Conservation (phyloP, 2,888 invertebrate species). For the Leptura quadrifasciata region DNA sequence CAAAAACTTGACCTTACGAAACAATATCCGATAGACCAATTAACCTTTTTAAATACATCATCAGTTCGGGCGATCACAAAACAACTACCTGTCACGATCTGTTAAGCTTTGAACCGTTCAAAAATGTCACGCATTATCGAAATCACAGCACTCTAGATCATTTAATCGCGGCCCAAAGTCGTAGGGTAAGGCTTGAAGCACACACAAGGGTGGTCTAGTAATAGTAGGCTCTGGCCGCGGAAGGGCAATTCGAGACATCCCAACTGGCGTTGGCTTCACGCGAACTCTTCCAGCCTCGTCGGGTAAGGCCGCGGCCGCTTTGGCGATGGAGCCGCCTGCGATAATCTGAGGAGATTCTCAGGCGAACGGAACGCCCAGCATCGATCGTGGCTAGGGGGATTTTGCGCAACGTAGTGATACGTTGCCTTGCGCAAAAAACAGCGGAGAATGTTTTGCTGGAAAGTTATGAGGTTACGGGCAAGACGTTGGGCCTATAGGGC, state of each 20-base stretch:
- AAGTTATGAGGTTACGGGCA: constrained; percentile 45
- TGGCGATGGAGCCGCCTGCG: constrained; percentile 22
- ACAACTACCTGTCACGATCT: constrained; percentile 19
- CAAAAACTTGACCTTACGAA: constrained; percentile 5
- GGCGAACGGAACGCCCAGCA: constrained; percentile 53
- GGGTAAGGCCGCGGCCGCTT: not conserved
- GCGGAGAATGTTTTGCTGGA: constrained; percentile 36
- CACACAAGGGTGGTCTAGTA: constrained; percentile 31
- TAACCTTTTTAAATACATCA: constrained; percentile 1
- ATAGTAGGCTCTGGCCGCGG: constrained; percentile 22
- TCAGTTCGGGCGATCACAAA: not conserved
- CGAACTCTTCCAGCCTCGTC: constrained; percentile 1
- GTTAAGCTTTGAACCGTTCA: not conserved
- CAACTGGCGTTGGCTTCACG: not conserved
- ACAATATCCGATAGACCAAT: not conserved
- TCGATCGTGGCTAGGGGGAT: constrained; percentile 58
- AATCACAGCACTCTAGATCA: constrained; percentile 43
- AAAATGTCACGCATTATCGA: constrained; percentile 47
- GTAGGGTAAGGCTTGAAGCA: constrained; percentile 26
- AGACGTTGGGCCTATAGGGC: constrained; percentile 39
- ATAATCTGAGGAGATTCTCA: constrained; percentile 47
- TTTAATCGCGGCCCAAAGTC: constrained; percentile 36
- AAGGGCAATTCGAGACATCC: constrained; percentile 25
- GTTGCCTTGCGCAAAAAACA: constrained; percentile 45
- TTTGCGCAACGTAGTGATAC: constrained; percentile 57